Percentiles rank a stretch among this genome's conserved stretches.
phyloP scores from a whole-genome alignment of 2,113 vertebrate genomes.

The Bufo bufo region DNA sequence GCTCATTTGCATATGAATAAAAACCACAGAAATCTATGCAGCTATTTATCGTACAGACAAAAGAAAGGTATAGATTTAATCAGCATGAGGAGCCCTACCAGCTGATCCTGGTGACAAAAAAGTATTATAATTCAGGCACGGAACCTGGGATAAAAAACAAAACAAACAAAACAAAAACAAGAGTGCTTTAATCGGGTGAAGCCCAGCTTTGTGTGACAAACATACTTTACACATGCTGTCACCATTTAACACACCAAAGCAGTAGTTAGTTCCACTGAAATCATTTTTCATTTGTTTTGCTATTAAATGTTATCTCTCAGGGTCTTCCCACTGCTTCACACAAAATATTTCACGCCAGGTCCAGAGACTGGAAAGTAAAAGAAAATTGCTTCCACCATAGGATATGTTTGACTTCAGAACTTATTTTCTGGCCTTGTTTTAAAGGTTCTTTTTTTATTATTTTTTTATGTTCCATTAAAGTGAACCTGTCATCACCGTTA shows the following conservation, averaged over 20 bases:
- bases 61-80: too few species aligned
- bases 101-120: too few species aligned
- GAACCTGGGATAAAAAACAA: too few species aligned
- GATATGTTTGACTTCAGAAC: not conserved
- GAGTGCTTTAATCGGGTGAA: too few species aligned
- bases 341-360: not conserved
- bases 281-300: not conserved
- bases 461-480: too few species aligned
- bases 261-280: not conserved
- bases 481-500: too few species aligned
- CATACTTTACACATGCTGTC: not conserved
- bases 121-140: too few species aligned
- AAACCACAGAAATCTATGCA: too few species aligned
- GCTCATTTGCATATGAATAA: too few species aligned
- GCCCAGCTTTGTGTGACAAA: not conserved
- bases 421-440: not conserved
- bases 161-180: too few species aligned
- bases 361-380: not conserved
- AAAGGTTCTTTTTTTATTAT: not conserved
- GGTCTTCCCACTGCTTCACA: not conserved
- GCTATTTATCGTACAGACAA: too few species aligned
- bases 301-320: not conserved
- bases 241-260: not conserved
- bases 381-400: constrained; percentile 14
- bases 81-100: too few species aligned